Base-by-base conservation (phyloP, 2,113 vertebrate genomes). In the Lasiurus borealis region DNA sequence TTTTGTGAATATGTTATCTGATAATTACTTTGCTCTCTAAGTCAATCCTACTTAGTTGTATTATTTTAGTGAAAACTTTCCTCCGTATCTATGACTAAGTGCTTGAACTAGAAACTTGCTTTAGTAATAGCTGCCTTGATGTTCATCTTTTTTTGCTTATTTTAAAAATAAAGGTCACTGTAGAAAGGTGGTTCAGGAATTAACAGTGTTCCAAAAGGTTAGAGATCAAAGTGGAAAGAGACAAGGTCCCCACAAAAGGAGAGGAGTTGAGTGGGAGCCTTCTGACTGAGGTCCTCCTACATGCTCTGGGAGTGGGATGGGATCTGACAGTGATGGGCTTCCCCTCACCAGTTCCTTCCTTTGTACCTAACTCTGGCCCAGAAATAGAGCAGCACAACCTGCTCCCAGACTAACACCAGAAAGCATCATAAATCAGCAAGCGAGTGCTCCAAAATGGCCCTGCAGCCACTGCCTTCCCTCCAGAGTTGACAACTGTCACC, bases 371-470 rank as follows among this genome's bases (percentile, higher is more conserved):
- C 64, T 82, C 85, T 59, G 75, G 71, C 36, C 84, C 71, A 40
- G 50, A 87, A 96, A 95, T 50, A 94, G 69, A 97, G 62, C 73
- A 88, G 71, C 90, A 48, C 91, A 86, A 93, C 90, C 54, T 73
- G 71, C 62, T 88, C 78, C 23, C 62, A 72, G 96, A 31, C 81
- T 97, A 34, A 93, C 96, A 88, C 68, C 16, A 21, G 95, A 59
- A 71, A 87, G 72, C 92, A 96, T 94, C 97, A 90, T 83, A 96
- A 96, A 86, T 96, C 97, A 68, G 93, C 72, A 85, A 96, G 91
- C 46, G 54, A 96, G 92, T 93, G 66, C 95, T 94, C 86, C 4
- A 7, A 75, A 91, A 31, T 95, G 52, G 34, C 71, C 97, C 85
- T 97, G 94, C 86, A 82, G 81, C 85, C 73, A 80, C 73, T 44